phyloP scores from a whole-genome alignment of 2,797 vertebrate genomes.

The Pantherophis vulpinus region DNA sequence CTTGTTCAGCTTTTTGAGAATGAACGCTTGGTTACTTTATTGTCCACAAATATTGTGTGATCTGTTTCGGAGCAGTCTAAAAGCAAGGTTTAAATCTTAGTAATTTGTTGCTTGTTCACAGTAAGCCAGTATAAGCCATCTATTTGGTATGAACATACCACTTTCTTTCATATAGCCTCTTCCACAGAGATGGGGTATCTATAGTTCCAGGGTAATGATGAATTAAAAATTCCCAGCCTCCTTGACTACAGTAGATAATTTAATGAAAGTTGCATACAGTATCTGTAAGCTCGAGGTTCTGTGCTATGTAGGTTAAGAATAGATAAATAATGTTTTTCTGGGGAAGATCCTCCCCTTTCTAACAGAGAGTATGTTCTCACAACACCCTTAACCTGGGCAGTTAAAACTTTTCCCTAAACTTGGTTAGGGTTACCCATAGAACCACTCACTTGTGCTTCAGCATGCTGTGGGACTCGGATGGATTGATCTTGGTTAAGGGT shows the following conservation, averaged over 20 bases:
- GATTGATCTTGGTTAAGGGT: background rate
- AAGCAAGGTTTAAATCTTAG: background rate
- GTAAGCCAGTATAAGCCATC: background rate
- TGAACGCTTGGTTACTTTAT: background rate
- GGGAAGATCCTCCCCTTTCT: background rate
- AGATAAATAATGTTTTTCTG: background rate
- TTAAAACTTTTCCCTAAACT: background rate
- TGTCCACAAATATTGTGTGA: background rate
- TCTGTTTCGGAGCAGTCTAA: background rate
- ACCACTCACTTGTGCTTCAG: background rate
- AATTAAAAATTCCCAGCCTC: background rate
- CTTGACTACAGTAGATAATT: background rate
- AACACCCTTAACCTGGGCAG: background rate
- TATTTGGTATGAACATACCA: background rate
- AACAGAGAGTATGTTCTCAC: background rate
- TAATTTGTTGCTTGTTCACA: background rate
- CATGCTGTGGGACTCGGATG: background rate
- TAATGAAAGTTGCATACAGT: background rate
- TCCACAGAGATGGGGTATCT: background rate
- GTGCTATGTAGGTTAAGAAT: background rate
- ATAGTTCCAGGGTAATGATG: background rate
- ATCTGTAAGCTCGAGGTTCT: background rate
- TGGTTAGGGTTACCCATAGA: background rate
- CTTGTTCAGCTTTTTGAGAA: background rate
- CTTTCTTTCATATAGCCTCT: background rate